phyloP scores from a whole-genome alignment of 2,888 invertebrate genomes.

The Orchesella flavescens region DNA sequence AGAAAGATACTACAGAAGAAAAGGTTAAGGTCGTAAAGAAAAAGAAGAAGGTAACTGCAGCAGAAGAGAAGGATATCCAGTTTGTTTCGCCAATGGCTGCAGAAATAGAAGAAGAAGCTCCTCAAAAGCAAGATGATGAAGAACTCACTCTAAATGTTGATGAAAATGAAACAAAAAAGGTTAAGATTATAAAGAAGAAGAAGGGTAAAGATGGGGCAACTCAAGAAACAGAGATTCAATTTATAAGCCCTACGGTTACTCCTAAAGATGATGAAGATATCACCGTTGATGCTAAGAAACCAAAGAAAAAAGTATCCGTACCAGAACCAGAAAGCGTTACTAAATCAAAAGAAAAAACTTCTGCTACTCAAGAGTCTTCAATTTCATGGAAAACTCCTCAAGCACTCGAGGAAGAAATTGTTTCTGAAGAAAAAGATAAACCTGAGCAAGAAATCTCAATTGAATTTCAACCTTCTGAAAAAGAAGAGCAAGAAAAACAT shows the following conservation, averaged over 20 bases:
- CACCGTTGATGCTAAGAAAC: no score
- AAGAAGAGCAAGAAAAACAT: slow-evolving; percentile 4
- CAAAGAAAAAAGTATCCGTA: slow-evolving; percentile 1
- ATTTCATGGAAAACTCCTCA: slow-evolving; percentile 8
- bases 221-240: no score
- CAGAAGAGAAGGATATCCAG: background rate
- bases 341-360: slow-evolving; percentile 32
- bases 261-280: no score
- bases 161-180: background rate
- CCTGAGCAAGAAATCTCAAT: background rate
- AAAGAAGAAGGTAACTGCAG: background rate
- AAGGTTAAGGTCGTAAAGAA: background rate
- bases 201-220: no score
- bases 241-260: no score
- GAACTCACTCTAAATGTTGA: background rate
- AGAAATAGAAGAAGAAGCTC: background rate
- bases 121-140: no score
- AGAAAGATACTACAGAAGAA: background rate
- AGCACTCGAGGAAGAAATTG: slow-evolving; percentile 4
- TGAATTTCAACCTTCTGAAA: background rate
- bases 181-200: background rate
- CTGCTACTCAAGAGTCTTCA: background rate
- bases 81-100: background rate
- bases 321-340: background rate
- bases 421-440: background rate